These are phyloP conservation scores for Chunga burmeisteri DNA, from an alignment of 2,113 vertebrate species.

Conservation along the genomic window DNA sequence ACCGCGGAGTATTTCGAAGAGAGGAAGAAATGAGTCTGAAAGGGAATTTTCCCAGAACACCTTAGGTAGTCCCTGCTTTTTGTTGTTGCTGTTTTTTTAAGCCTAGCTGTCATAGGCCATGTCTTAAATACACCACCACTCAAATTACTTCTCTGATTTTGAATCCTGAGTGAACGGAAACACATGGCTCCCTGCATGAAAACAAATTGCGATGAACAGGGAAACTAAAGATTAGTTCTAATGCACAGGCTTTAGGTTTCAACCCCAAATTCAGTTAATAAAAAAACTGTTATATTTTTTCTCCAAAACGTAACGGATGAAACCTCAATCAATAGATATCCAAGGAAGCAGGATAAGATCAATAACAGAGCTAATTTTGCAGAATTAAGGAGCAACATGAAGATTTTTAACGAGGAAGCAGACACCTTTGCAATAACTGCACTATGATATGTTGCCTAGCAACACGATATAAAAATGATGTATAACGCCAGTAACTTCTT, in stretches of 20 bases:
- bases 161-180: neutral
- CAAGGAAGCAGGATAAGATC: conserved; percentile 54
- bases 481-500: conserved; percentile 74
- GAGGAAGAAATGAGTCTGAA: neutral
- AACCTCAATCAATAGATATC: conserved; percentile 63
- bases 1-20: neutral
- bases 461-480: conserved; percentile 81
- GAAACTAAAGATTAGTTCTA: conserved; percentile 27
- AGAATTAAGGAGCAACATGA: conserved; percentile 74
- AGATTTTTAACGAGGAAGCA: conserved; percentile 74
- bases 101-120: neutral
- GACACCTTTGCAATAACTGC: conserved; percentile 71
- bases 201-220: conserved; percentile 44
- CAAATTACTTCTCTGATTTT: conserved; percentile 38
- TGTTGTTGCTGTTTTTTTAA: neutral
- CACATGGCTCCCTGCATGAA: neutral
- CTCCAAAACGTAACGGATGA: conserved; percentile 49
- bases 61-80: neutral
- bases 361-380: conserved; percentile 74
- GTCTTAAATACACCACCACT: neutral
- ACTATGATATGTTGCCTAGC: conserved; percentile 77
- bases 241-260: conserved; percentile 24
- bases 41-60: neutral
- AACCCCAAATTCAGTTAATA: conserved; percentile 11
- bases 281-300: neutral